These are phyloP conservation scores for Argyresthia albistria DNA, from an alignment of 2,888 invertebrate genomes.

Conservation along the genomic window DNA sequence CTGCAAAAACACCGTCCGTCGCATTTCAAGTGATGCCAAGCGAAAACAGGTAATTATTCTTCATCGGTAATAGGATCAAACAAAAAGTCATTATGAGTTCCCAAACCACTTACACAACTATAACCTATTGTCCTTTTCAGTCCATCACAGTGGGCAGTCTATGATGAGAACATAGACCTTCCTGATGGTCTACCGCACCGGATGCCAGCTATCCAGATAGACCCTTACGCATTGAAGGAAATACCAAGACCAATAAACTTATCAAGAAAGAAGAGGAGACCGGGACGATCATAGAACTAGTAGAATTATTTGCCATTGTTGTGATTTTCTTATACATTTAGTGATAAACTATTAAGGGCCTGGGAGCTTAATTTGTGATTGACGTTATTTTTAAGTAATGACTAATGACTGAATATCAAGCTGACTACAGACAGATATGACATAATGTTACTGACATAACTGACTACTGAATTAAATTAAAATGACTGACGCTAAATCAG, in stretches of 20 bases:
- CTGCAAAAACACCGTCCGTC: constrained; percentile 54
- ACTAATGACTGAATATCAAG: no score
- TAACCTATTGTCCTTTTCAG: constrained; percentile 26
- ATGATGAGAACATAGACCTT: constrained; percentile 50
- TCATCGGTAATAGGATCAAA: no score
- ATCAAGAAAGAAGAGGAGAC: constrained; percentile 28
- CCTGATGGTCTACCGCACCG: constrained; percentile 30
- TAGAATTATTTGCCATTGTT: background rate
- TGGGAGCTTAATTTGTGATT: no score
- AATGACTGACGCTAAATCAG: no score
- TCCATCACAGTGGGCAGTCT: constrained; percentile 59
- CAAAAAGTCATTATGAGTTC: no score
- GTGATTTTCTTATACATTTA: no score
- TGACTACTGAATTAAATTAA: no score
- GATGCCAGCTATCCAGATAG: constrained; percentile 47
- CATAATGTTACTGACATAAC: no score
- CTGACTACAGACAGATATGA: no score
- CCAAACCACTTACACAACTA: no score
- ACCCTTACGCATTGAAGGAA: constrained; percentile 54
- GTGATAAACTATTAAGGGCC: no score
- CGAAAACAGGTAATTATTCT: constrained; percentile 45
- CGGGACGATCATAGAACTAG: constrained; percentile 21
- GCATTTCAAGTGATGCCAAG: constrained; percentile 64
- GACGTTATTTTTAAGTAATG: no score
- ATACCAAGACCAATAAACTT: constrained; percentile 54